Evolutionary conservation across 2,797 vertebrate species (phyloP).

Genomic region (Acanthurus leucopareius): DNA sequence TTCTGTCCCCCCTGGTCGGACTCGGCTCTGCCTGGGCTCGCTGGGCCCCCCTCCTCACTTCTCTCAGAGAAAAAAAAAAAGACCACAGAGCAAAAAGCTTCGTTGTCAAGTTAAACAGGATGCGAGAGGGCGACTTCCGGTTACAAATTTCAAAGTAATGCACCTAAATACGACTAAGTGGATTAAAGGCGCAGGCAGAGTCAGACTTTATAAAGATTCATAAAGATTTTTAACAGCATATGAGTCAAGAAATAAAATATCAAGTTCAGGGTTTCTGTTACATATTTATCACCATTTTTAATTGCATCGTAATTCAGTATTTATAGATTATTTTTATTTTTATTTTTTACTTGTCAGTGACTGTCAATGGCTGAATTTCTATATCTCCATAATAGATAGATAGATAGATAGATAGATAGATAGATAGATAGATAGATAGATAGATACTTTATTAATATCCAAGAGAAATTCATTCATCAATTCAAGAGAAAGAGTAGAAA

Average conservation of each 20-base stretch:
- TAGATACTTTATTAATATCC: too few relatives aligned
- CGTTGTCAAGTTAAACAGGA: background rate
- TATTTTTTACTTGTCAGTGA: background rate
- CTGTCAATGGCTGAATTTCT: background rate
- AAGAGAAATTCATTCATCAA: too few relatives aligned
- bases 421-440: too few relatives aligned
- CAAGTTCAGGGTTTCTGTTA: too few relatives aligned
- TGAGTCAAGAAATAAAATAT: too few relatives aligned
- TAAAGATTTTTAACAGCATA: too few relatives aligned
- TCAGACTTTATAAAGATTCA: too few relatives aligned
- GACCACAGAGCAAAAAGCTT: conserved; percentile 6
- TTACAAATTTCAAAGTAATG: conserved; percentile 16
- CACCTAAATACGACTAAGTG: too few relatives aligned
- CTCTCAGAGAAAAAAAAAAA: conserved; percentile 49
- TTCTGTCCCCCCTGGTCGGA: background rate
- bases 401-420: too few relatives aligned
- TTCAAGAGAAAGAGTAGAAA: too few relatives aligned
- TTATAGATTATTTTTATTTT: background rate
- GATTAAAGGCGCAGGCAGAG: background rate
- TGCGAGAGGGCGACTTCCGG: conserved; percentile 30
- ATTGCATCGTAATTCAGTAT: too few relatives aligned
- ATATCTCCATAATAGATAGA: too few relatives aligned
- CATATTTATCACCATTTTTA: background rate
- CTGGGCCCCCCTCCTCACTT: conserved; percentile 45
- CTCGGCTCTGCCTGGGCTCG: conserved; percentile 14